phyloP scores from a whole-genome alignment of 2,797 vertebrate genomes.

The Anabas testudineus region DNA sequence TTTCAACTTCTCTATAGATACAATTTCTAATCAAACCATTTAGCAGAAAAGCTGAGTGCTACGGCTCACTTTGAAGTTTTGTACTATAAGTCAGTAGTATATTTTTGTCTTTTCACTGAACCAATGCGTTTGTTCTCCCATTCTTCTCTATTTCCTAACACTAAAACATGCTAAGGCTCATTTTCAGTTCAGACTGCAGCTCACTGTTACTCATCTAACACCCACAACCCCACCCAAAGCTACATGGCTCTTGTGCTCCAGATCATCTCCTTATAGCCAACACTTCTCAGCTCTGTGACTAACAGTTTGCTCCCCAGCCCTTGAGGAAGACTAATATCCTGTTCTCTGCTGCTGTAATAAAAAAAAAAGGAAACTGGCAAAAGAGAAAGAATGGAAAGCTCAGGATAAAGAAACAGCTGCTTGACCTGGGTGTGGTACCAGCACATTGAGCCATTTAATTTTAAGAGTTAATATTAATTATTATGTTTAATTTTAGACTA shows the following conservation, averaged over 20 bases:
- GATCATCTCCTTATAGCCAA: constrained; percentile 65
- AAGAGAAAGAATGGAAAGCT: constrained; percentile 51
- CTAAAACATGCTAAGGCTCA: constrained; percentile 8
- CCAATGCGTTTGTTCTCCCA: neutral
- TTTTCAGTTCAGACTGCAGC: constrained; percentile 30
- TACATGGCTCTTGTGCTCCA: constrained; percentile 48
- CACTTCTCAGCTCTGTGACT: constrained; percentile 61
- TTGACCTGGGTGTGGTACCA: constrained; percentile 26
- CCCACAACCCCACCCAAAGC: constrained; percentile 39
- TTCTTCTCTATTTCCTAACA: neutral
- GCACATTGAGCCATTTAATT: constrained; percentile 32
- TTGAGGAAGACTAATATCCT: constrained; percentile 79
- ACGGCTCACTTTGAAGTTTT: constrained; percentile 6
- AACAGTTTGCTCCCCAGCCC: constrained; percentile 59
- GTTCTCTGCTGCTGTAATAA: constrained; percentile 73
- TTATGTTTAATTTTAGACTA: neutral
- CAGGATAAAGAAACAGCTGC: constrained; percentile 39
- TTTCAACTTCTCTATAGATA: neutral
- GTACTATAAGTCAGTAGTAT: neutral
- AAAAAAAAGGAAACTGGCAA: constrained; percentile 59
- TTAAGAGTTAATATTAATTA: constrained; percentile 29
- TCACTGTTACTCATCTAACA: constrained; percentile 37
- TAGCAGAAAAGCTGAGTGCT: neutral
- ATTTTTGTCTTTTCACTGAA: constrained; percentile 2
- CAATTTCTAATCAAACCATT: neutral